Percentiles rank a stretch among this genome's conserved stretches.
Conservation (phyloP, 2,113 vertebrate genomes). For the Burhinus oedicnemus region DNA sequence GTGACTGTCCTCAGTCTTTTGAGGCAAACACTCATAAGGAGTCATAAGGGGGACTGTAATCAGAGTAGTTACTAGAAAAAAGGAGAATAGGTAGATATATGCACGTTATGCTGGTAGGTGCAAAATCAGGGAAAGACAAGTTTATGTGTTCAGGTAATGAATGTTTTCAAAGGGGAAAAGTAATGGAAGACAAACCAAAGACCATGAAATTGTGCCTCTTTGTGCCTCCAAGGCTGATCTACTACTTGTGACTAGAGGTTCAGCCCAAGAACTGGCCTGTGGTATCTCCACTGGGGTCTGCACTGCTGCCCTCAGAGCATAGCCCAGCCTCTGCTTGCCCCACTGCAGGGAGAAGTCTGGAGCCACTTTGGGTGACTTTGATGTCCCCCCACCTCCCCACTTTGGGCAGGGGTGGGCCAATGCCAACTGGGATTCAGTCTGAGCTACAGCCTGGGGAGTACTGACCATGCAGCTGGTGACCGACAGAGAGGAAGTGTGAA, state of each 20-base stretch:
- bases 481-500: background rate
- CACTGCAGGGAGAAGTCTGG: rapidly evolving
- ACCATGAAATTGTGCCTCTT: background rate
- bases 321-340: background rate
- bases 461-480: background rate
- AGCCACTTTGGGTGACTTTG: background rate
- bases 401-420: background rate
- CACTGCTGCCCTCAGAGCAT: background rate
- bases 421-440: background rate
- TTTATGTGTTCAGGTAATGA: background rate
- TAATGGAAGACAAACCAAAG: background rate
- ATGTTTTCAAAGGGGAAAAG: background rate
- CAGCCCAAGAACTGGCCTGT: background rate
- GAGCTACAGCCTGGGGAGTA: background rate
- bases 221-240: background rate
- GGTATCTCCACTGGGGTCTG: background rate
- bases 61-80: background rate
- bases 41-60: background rate
- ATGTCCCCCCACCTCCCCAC: background rate
- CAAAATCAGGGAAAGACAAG: background rate
- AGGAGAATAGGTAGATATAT: background rate
- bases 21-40: background rate
- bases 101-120: background rate
- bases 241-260: background rate
- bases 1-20: background rate